phyloP scores from a whole-genome alignment of 2,888 invertebrate species.

The Nymphalis c-album region DNA sequence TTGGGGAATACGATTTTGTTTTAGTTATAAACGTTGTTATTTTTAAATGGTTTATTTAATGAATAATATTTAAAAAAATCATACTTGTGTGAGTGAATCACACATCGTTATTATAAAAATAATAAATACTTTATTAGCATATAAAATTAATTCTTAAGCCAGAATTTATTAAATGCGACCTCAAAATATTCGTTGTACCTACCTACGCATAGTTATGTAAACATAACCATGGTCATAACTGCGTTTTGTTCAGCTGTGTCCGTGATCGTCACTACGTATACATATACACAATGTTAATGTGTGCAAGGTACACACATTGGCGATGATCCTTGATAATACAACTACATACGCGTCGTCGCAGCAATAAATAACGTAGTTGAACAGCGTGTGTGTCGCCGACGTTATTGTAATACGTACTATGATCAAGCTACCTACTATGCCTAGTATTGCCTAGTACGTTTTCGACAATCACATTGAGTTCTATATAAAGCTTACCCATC shows the following conservation, averaged over 20 bases:
- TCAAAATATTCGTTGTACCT: slow-evolving; percentile 47
- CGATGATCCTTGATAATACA: slow-evolving; percentile 59
- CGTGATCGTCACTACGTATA: slow-evolving; percentile 52
- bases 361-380: slow-evolving; percentile 56
- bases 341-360: slow-evolving; percentile 41
- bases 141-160: slow-evolving; percentile 53
- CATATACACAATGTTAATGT: slow-evolving; percentile 27
- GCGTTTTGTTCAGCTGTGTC: slow-evolving; percentile 64
- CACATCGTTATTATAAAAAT: slow-evolving; percentile 6
- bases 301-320: slow-evolving; percentile 42
- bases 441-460: too few species aligned
- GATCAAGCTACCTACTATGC: slow-evolving; percentile 6
- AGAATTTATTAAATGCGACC: slow-evolving; percentile 50
- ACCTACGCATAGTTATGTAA: slow-evolving; percentile 53
- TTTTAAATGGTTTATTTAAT: not conserved
- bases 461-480: not conserved
- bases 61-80: not conserved
- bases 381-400: slow-evolving; percentile 55
- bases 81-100: not conserved
- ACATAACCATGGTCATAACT: slow-evolving; percentile 68
- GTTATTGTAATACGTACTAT: slow-evolving; percentile 40
- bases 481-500: too few species aligned
- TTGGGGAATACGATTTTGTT: not conserved
- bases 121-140: slow-evolving; percentile 50
- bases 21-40: not conserved